Base-by-base conservation (phyloP, 1,140 invertebrate species). In the Formica exsecta region DNA sequence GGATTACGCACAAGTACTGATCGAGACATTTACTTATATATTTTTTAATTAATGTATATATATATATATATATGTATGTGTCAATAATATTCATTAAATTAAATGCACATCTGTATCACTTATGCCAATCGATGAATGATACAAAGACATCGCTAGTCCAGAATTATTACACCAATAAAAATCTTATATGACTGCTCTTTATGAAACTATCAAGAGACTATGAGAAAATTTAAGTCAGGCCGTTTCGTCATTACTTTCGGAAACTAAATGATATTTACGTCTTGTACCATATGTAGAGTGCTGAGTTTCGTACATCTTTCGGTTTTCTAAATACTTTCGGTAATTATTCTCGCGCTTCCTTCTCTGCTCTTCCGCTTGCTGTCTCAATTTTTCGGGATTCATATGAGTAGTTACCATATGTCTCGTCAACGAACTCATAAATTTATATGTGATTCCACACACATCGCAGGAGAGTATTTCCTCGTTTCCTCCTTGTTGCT, bases 371-470 rank as follows among this genome's bases (percentile, higher is more conserved):
- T 95, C 95, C 0, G 95, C 95, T 84, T 95, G 94, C 54, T 95
- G 94, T 36, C 94, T 89, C 74, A 94, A 86, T 65, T 94, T 95
- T 61, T 95, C 95, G 0, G 95, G 94, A 84, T 95, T 95, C 93
- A 95, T 94, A 65, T 95, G 95, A 0, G 94, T 95, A 0, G 95
- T 95, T 0, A 95, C 95, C 94, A 95, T 95, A 22, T 95, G 95
- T 88, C 95, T 94, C 1, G 95, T 95, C n/a, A 95, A 87, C 0
- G 95, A 95, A 32, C 94, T 95, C 92, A 95, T 95, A 48, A 95
- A 95, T 90, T 95, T 95, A 76, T 95, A 95, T 0, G 95, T 95
- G n/a, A 95, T 95, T 0, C 95, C 95, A 62, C 95, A 95, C 2
- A 95, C 93, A 41, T 95, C 94, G 70, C 95, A 95, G 13, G 95